Evolutionary conservation across 2,797 vertebrate species (phyloP), one percentile per base, ranked within the genome.

Genomic region (Pipistrellus pygmaeus): DNA sequence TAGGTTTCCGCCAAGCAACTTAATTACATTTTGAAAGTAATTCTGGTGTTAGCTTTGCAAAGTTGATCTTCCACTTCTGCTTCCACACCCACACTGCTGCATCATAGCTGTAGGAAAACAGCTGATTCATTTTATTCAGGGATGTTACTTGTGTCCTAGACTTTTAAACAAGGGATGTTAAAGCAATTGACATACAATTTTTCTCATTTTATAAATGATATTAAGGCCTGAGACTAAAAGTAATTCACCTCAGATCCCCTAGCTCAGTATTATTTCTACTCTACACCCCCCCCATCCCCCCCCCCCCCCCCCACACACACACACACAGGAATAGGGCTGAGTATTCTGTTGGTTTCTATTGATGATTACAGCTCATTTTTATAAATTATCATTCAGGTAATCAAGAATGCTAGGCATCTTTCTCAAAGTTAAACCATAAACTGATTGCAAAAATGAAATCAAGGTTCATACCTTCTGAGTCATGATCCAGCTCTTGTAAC

Each of bases 21-120:
- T 95, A 95, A 93, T 94, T 87, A 80, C 86, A 55, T 78, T 95
- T 95, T 93, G 66, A 83, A 94, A 88, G 73, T 38, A 78, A 8
- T 71, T 77, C 62, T n/a, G 41, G 14, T 81, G 27, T 91, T 35
- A 68, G n/a, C 35, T 78, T 91, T 68, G 17, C 69, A 32, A 71
- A 82, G 55, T 46, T 88, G 73, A 62, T 48, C 60, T 78, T 44
- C 41, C 10, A 20, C 21, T 60, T 83, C 83, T 51, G 75, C 3
- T 81, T 51, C 44, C n/a, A 66, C 53, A 76, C 76, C 60, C 66
- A 78, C 55, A 51, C 14, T 17, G 57, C 68, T 21, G 2, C 55
- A 69, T 23, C 30, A 81, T 4, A n/a, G 7, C 75, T 44, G 20
- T 14, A 77, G 81, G 41, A 38, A 91, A 93, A 73, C 15, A 85